Conservation (phyloP, 2,888 invertebrate genomes). For the Brachynemurus nebulosus region DNA sequence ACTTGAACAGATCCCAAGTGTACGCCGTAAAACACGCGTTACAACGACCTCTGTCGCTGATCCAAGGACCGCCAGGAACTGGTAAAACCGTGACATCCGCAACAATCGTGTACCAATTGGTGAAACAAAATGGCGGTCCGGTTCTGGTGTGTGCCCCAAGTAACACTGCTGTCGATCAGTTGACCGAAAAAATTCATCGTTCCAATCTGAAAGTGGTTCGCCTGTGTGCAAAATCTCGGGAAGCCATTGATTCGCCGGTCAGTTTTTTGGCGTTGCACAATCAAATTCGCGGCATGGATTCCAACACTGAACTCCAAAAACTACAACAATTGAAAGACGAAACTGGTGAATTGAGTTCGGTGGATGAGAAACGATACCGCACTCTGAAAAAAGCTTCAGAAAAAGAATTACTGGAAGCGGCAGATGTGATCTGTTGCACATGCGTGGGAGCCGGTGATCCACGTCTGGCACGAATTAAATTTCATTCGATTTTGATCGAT, state of each 20-base stretch:
- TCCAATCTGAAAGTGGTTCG: conserved; percentile 90
- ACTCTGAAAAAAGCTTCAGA: conserved; percentile 84
- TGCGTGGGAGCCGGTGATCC: conserved; percentile 98
- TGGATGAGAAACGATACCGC: conserved; percentile 89
- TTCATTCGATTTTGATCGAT: conserved; percentile 92
- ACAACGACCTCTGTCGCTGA: conserved; percentile 87
- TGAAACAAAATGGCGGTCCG: conserved; percentile 84
- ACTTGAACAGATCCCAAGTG: conserved; percentile 94
- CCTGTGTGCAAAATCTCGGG: conserved; percentile 93
- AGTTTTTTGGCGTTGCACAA: conserved; percentile 94
- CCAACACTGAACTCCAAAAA: conserved; percentile 85
- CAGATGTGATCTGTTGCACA: conserved; percentile 98
- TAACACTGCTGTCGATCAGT: conserved; percentile 97
- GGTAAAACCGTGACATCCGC: conserved; percentile 99
- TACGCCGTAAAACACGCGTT: conserved; percentile 97
- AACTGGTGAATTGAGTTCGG: conserved; percentile 90
- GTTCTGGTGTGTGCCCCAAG: conserved; percentile 98
- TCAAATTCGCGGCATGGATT: conserved; percentile 90
- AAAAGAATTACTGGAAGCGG: conserved; percentile 79
- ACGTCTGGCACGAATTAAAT: conserved; percentile 80
- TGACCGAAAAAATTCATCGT: conserved; percentile 96
- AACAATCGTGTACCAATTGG: conserved; percentile 95
- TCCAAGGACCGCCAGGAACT: conserved; percentile 95
- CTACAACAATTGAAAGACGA: conserved; percentile 95
- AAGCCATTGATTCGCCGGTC: conserved; percentile 95